Base-by-base conservation (phyloP, 2,113 vertebrate genomes). In the Lota lota region DNA sequence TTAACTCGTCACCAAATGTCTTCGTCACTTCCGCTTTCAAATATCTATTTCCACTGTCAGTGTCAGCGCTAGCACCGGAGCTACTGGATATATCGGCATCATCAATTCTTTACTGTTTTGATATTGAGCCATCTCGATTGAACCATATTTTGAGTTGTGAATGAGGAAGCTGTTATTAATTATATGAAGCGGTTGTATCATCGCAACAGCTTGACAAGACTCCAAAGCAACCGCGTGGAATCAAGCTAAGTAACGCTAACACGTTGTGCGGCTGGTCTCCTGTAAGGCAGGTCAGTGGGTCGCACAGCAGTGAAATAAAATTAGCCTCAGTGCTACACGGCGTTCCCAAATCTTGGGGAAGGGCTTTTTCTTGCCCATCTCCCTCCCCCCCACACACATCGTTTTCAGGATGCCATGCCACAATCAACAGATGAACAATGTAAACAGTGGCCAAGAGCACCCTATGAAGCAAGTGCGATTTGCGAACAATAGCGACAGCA, bases 341-440 rank as follows among this genome's bases (percentile, higher is more conserved):
- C 69, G 64, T 69, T 61, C 63, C 5, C 24, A 14, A 18, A 19
- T 65, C 28, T 21, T 8, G 6, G 17, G 21, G 16, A 62, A 54
- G 36, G 56, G 59, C 18, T n/a, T 28, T 19, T 18, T 63, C 53
- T 33, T 33, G 28, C 7, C 54, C 60, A 22, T 71, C 51, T 57
- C 20, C n/a, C 83, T 69, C 51, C 51, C 50, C 2, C 17, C 51
- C 58, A 24, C 24, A 33, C 18, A 63, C 11, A 68, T 15, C 22
- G 16, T 6, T 14, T 65, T 65, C 82, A 86, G 79, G 79, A 94
- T 94, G 93, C 93, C 93, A 64, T 94, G 93, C 77, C 93, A 92
- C 64, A 94, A 92, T 63, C 92, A 88, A 82, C 89, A 91, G 68
- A 79, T 92, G 68, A 93, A 83, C 74, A 87, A 73, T 79, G 69